These are phyloP conservation scores for Trichonephila clavata DNA, from an alignment of 1,140 invertebrate species.

Conservation along the genomic window DNA sequence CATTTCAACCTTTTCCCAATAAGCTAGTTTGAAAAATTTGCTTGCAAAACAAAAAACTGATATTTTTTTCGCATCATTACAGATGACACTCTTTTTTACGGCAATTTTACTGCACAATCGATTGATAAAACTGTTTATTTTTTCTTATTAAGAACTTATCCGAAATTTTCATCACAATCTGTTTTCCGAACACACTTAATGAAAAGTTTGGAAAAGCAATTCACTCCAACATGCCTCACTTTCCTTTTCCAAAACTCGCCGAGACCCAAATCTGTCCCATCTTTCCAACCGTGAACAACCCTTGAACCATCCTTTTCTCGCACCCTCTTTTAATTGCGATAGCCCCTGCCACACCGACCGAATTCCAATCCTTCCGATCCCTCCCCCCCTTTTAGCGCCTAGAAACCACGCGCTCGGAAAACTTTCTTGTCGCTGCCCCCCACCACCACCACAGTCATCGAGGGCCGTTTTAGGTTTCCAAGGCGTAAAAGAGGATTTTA, in stretches of 20 bases:
- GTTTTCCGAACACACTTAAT: too few species aligned
- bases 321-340: background rate
- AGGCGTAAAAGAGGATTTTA: background rate
- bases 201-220: background rate
- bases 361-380: background rate
- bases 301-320: too few species aligned
- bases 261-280: background rate
- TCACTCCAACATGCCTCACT: background rate
- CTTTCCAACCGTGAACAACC: too few species aligned
- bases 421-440: background rate
- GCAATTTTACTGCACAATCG: too few species aligned
- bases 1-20: too few species aligned
- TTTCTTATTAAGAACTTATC: too few species aligned
- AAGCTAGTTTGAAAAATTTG: too few species aligned
- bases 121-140: too few species aligned
- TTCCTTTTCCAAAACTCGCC: background rate
- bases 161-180: too few species aligned
- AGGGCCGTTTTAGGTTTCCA: background rate
- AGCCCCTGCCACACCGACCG: background rate
- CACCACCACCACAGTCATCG: background rate
- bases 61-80: too few species aligned
- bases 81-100: too few species aligned
- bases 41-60: too few species aligned
- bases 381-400: background rate
- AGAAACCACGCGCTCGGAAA: background rate